A percentile compares a stretch with the other conserved stretches of the same genome.
Evolutionary conservation across 2,797 vertebrate genomes (phyloP).

Genomic region (Hydrophis major): DNA sequence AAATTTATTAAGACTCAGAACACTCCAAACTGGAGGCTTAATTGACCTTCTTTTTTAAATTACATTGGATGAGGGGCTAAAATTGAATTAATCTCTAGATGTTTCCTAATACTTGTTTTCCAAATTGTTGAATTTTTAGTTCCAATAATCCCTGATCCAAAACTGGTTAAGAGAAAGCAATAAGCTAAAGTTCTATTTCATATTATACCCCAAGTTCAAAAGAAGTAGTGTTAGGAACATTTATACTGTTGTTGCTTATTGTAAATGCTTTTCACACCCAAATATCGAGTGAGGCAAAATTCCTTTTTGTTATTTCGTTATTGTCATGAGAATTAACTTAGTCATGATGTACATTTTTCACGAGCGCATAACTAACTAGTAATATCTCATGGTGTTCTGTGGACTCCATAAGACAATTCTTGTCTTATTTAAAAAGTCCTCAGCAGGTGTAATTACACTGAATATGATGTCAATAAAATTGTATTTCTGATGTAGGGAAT

Average conservation of each 20-base stretch:
- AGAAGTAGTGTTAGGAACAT: not conserved
- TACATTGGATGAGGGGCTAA: not conserved
- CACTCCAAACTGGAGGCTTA: not conserved
- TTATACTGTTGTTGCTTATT: not conserved
- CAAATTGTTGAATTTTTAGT: not conserved
- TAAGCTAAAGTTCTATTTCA: not conserved
- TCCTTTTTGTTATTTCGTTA: not conserved
- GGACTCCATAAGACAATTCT: not conserved
- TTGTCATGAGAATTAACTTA: not conserved
- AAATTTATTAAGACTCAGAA: not conserved
- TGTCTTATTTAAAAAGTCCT: not conserved
- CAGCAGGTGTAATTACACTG: not conserved
- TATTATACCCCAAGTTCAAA: not conserved
- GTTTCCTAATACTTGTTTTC: not conserved
- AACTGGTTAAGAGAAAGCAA: not conserved
- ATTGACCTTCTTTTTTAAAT: not conserved
- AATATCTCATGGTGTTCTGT: not conserved
- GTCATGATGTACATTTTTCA: not conserved
- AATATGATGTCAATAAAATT: not conserved
- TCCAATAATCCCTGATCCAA: not conserved
- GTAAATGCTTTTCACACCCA: not conserved
- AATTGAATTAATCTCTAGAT: not conserved
- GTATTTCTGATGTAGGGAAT: not conserved
- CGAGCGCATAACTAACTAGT: not conserved
- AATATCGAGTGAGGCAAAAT: not conserved